Base-by-base conservation (phyloP, 2,113 vertebrate species). In the Siniperca chuatsi region DNA sequence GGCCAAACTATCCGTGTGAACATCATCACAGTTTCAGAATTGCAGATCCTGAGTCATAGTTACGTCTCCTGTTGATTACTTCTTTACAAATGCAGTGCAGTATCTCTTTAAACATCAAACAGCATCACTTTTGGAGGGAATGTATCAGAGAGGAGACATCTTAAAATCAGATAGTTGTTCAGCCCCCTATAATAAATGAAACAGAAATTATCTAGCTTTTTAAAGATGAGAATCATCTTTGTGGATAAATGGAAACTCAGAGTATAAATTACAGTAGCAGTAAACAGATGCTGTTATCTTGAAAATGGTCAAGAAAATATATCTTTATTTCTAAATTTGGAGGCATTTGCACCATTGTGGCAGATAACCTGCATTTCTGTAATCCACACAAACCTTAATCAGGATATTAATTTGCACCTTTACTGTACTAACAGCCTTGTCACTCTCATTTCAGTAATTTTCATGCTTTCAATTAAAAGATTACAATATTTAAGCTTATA, bases 301-400 rank as follows among this genome's bases (percentile, higher is more conserved):
- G 29, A 29, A 29, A 29, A 33, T 8, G 67, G 68, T 70, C 7
- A 52, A 58, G 29, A 68, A 86, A 35, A 78, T 52, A 21, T 50
- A 65, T 58, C 29, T 72, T 23, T 8, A 23, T 68, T 75, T 75
- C 65, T 78, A 65, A 55, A 80, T 79, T 82, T 67, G 25, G 74
- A 86, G 69, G 29, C 12, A 21, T 67, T 64, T 67, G 54, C 67
- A 65, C 23, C 54, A 40, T 40, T 71, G 52, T 57, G 35, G 42
- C 44, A 87, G 64, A 84, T 62, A 57, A 69, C 40, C 42, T 74
- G 52, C 15, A 40, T 64, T 78, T 60, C 55, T 80, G 58, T 76
- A 54, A 60, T 86, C 76, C 86, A 83, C 70, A n/a, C 73, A 72
- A 87, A 57, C 75, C 65, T 29, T 78, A 64, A 83, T 85, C 72